A percentile compares a stretch with the other conserved stretches of the same genome.
These are phyloP conservation scores for cattle (Bos taurus) DNA, from an alignment of 2,113 vertebrate species.

Conservation along the genomic window DNA sequence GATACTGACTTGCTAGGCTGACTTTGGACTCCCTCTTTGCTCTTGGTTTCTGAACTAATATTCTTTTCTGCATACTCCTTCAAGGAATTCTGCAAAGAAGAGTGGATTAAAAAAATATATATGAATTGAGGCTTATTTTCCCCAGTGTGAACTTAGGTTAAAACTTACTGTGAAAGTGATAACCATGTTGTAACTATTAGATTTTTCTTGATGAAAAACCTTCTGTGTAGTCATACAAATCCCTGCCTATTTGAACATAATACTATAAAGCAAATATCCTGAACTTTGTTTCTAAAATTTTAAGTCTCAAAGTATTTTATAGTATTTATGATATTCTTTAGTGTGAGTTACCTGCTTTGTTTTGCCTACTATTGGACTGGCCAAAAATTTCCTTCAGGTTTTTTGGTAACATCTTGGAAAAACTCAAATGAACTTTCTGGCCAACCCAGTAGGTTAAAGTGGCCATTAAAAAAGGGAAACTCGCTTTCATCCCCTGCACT, in stretches of 20 bases:
- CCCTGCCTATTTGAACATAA: background rate
- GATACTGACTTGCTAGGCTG: background rate
- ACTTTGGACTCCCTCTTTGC: background rate
- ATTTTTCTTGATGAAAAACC: background rate
- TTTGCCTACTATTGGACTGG: background rate
- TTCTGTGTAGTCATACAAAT: background rate
- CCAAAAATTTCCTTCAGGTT: background rate
- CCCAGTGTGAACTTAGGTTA: background rate
- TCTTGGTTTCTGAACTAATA: background rate
- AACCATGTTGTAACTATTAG: background rate
- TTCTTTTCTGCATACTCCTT: background rate
- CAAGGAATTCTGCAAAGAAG: background rate
- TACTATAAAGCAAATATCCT: background rate
- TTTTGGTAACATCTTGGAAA: background rate
- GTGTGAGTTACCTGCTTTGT: background rate
- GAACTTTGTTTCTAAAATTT: background rate
- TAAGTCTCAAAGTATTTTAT: background rate
- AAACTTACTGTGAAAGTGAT: background rate
- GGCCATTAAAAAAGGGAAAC: background rate
- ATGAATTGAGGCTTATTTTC: background rate
- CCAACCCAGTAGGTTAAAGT: background rate
- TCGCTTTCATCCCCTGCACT: background rate
- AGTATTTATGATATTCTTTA: background rate
- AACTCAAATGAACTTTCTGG: background rate
- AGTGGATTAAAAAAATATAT: background rate